Evolutionary conservation across 2,113 vertebrate genomes (phyloP), one percentile per base, ranked within the genome.

Genomic region (Oncorhynchus clarkii): DNA sequence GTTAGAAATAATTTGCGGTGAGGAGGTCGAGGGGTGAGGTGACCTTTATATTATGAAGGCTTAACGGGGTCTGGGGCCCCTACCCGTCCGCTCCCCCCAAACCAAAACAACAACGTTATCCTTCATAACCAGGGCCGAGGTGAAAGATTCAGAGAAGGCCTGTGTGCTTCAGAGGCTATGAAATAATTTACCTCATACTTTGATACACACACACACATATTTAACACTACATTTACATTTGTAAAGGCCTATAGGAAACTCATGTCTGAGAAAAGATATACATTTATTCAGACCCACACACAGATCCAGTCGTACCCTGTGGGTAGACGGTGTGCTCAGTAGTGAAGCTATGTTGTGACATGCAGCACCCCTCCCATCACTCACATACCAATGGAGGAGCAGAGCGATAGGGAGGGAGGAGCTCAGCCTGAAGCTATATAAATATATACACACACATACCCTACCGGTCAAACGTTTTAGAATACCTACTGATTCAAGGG

Each of bases 91-190:
- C 73, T 29, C 72, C 20, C 59, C 31, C 67, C 74, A 67, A 88
- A 88, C 51, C 48, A 73, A 85, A 89, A 86, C 83, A 86, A 86
- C 83, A 89, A 91, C 79, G 88, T 88, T 91, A 72, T 83, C 83
- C 78, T 78, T 87, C 82, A 31, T 45, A 66, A 64, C 3, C 45
- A 9, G 73, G 71, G 71, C 66, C 12, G 45, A 74, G 71, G 72
- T 77, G 60, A 76, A 72, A 67, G 65, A 62, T 70, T 57, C 75
- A 69, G 22, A 31, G 26, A 27, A 60, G 62, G 79, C 16, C 66
- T 73, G 2, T 34, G 29, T 18, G 51, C 4, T 54, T 54, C 51
- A 54, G 51, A 54, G 16, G 51, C 51, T 54, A 3, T 14, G 4
- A 54, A 54, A 54, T 54, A 0, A 54, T 54, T 54, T 1, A 18